phyloP scores from a whole-genome alignment of 2,888 invertebrate species.

The Chelonus formosanus region DNA sequence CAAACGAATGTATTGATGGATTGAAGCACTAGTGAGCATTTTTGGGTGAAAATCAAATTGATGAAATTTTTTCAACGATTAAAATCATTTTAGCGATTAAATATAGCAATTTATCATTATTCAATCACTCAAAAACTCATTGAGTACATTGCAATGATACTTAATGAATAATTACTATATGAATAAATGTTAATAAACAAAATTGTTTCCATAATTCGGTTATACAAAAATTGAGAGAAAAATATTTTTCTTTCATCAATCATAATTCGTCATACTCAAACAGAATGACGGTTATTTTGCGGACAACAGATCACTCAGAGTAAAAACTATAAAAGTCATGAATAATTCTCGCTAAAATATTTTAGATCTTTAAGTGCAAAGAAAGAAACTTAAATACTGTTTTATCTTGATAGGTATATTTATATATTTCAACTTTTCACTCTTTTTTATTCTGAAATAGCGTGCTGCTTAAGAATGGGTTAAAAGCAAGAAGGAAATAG shows the following conservation, averaged over 20 bases:
- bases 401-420: no score
- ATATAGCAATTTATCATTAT: no score
- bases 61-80: no score
- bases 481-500: constrained; percentile 28
- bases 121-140: no score
- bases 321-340: constrained; percentile 35
- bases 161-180: not conserved
- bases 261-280: constrained; percentile 30
- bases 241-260: constrained; percentile 23
- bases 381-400: no score
- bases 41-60: not conserved
- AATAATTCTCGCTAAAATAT: constrained; percentile 27
- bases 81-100: not conserved
- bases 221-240: constrained; percentile 14
- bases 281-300: constrained; percentile 17
- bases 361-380: not conserved
- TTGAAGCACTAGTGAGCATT: not conserved
- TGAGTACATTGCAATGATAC: no score
- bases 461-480: constrained; percentile 5
- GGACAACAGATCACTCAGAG: no score
- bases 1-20: not conserved
- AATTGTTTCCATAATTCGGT: not conserved
- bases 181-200: not conserved
- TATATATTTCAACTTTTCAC: no score
- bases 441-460: not conserved